Evolutionary conservation across 2,797 vertebrate species (phyloP).

Genomic region (Phalloptychus januarius): DNA sequence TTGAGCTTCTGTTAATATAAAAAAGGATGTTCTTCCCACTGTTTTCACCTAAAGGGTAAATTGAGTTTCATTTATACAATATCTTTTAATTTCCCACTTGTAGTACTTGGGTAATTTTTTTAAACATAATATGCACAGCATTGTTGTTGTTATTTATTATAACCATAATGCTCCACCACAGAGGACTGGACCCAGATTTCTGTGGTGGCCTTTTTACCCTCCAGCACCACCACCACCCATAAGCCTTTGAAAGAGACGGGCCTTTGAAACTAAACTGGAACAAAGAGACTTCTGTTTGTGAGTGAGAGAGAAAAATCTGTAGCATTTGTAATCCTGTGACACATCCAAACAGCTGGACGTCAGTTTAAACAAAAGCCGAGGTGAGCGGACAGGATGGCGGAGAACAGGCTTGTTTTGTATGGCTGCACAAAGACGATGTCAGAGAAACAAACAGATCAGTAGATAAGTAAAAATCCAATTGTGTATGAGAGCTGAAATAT

Average conservation of each 20-base stretch:
- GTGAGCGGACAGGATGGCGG: constrained; percentile 28
- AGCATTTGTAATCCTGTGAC: constrained; percentile 56
- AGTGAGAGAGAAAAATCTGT: constrained; percentile 38
- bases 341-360: constrained; percentile 70
- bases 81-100: neutral
- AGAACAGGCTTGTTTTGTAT: constrained; percentile 16
- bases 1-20: constrained; percentile 19
- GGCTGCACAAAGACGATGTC: constrained; percentile 15
- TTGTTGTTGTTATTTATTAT: constrained; percentile 1
- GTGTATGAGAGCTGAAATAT: neutral
- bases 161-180: constrained; percentile 25
- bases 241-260: constrained; percentile 59
- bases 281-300: constrained; percentile 69
- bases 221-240: constrained; percentile 16
- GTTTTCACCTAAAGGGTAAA: constrained; percentile 26
- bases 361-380: constrained; percentile 59
- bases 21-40: neutral
- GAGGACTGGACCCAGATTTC: constrained; percentile 21
- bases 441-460: constrained; percentile 13
- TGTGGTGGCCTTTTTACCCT: constrained; percentile 31
- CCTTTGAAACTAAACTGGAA: constrained; percentile 64
- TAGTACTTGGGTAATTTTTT: neutral
- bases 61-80: constrained; percentile 10
- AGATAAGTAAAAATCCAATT: neutral
- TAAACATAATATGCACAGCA: neutral